Evolutionary conservation across 2,888 invertebrate genomes (phyloP).

Genomic region (Dexiosoma caninum): DNA sequence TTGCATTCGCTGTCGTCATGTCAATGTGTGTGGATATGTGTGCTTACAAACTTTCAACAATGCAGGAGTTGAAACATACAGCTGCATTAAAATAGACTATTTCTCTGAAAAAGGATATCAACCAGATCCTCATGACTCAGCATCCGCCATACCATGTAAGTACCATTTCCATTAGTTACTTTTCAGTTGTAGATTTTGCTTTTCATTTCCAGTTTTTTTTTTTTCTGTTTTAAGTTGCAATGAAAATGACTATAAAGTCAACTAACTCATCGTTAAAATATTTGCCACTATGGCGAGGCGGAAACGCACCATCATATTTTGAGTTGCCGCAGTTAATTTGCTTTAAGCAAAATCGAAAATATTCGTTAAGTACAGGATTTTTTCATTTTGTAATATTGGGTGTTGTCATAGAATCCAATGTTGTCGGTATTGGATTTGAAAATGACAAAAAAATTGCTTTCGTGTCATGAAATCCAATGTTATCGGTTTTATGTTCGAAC

Average conservation of each 20-base stretch:
- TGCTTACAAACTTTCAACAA: background rate
- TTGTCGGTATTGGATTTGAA: too few species aligned
- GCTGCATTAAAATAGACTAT: constrained; percentile 90
- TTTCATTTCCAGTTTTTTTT: background rate
- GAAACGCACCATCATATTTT: background rate
- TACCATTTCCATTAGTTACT: constrained; percentile 68
- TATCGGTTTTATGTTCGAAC: too few species aligned
- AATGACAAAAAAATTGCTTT: too few species aligned
- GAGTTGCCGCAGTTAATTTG: background rate
- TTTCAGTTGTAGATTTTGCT: background rate
- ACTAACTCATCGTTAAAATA: background rate
- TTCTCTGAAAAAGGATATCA: constrained; percentile 91
- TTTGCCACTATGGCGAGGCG: background rate
- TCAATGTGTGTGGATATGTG: background rate
- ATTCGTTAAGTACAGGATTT: too few species aligned
- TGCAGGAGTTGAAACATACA: constrained; percentile 74
- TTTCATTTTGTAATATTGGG: too few species aligned
- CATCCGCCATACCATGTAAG: constrained; percentile 96
- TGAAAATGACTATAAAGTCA: constrained; percentile 1
- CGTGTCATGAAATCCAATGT: too few species aligned
- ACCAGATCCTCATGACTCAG: constrained; percentile 92
- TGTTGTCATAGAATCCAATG: too few species aligned
- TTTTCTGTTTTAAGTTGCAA: background rate
- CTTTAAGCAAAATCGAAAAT: too few species aligned
- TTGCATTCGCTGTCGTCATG: background rate